Evolutionary conservation across 2,797 vertebrate species (phyloP).

Genomic region (Hafferia zeledoni): DNA sequence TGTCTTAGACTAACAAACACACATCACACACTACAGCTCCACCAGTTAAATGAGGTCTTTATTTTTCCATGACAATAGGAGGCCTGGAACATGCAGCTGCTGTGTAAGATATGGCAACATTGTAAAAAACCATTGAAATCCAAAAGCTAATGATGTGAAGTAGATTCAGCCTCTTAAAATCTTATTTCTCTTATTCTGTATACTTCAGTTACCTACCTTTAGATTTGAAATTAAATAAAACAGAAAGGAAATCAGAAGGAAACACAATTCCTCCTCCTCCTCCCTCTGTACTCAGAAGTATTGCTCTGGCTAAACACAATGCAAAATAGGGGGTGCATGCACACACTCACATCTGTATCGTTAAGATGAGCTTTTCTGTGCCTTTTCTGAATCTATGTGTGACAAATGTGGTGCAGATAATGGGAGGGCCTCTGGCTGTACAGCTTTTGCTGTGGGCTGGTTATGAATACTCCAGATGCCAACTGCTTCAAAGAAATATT

Average conservation of each 20-base stretch:
- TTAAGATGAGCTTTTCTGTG: not conserved
- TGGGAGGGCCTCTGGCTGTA: not conserved
- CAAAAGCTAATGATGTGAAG: slow-evolving; percentile 62
- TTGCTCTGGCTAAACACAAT: not conserved
- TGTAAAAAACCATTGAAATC: slow-evolving; percentile 40
- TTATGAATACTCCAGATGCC: slow-evolving; percentile 36
- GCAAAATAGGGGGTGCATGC: not conserved
- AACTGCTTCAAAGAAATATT: slow-evolving; percentile 57
- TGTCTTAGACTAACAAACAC: slow-evolving; percentile 84
- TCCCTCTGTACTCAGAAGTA: not conserved
- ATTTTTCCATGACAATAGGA: slow-evolving; percentile 72
- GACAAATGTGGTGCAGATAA: slow-evolving; percentile 1
- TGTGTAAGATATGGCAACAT: slow-evolving; percentile 62
- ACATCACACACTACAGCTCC: slow-evolving; percentile 67
- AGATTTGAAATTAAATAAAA: not conserved
- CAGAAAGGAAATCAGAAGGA: not conserved
- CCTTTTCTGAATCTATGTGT: slow-evolving; percentile 15
- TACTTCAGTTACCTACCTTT: not conserved
- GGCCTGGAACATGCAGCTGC: slow-evolving; percentile 71
- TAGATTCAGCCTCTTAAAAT: slow-evolving; percentile 31
- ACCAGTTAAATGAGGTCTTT: slow-evolving; percentile 69
- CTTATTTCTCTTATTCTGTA: not conserved
- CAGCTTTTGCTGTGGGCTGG: slow-evolving; percentile 33
- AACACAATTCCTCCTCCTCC: not conserved
- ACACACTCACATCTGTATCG: not conserved